Evolutionary conservation across 1,140 invertebrate species (phyloP).

Genomic region (Zophobas morio): DNA sequence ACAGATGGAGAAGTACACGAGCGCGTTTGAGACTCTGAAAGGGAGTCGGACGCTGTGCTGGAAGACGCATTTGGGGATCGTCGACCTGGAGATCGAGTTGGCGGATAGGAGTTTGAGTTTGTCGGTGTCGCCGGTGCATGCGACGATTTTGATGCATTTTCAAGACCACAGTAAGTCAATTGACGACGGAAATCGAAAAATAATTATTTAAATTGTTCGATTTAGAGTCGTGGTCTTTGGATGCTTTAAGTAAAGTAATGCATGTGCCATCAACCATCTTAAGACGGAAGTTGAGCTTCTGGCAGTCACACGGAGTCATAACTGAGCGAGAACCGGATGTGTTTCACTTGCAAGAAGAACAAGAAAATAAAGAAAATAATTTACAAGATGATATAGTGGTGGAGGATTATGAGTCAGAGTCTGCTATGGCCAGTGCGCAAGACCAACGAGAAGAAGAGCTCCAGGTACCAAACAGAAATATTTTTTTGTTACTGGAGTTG

Average conservation of each 20-base stretch:
- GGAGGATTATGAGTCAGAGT: slow-evolving; percentile 93
- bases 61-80: slow-evolving; percentile 94
- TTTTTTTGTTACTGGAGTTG: slow-evolving; percentile 1
- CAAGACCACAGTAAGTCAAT: slow-evolving; percentile 83
- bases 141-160: slow-evolving; percentile 95
- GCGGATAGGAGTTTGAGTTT: slow-evolving; percentile 86
- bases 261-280: slow-evolving; percentile 87
- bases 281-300: slow-evolving; percentile 89
- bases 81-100: slow-evolving; percentile 93
- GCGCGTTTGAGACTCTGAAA: slow-evolving; percentile 93
- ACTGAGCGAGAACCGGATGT: slow-evolving; percentile 82
- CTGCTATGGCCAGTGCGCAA: slow-evolving; percentile 92
- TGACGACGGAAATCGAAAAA: not conserved
- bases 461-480: slow-evolving; percentile 71
- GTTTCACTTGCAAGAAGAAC: slow-evolving; percentile 86
- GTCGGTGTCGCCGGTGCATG: slow-evolving; percentile 92
- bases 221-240: slow-evolving; percentile 83
- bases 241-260: slow-evolving; percentile 87
- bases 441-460: slow-evolving; percentile 94
- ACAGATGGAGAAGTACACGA: slow-evolving; percentile 90
- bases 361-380: slow-evolving; percentile 69
- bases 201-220: slow-evolving; percentile 55
- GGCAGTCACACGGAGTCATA: slow-evolving; percentile 91
- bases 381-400: slow-evolving; percentile 77
- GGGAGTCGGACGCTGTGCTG: slow-evolving; percentile 94